Percentiles rank a stretch among this genome's conserved stretches.
These are phyloP conservation scores for Vipera latastei DNA, from an alignment of 2,797 vertebrate species.

Conservation along the genomic window DNA sequence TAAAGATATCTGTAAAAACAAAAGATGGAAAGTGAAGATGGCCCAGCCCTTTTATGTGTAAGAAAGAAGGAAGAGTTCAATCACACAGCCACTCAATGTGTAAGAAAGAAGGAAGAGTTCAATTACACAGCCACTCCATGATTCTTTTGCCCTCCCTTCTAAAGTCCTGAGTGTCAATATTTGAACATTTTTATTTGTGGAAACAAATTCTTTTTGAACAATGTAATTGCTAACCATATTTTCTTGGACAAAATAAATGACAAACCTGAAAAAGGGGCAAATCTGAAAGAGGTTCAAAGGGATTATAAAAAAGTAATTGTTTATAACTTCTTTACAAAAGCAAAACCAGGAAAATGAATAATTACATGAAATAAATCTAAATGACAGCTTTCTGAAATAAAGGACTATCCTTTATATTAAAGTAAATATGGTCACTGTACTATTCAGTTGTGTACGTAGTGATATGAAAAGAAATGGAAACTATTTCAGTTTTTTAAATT, in stretches of 20 bases:
- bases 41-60: not conserved
- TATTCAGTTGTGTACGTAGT: not conserved
- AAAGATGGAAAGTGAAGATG: not conserved
- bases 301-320: not conserved
- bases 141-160: not conserved
- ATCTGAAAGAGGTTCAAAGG: not conserved
- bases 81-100: not conserved
- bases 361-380: not conserved
- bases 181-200: not conserved
- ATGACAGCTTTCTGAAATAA: not conserved
- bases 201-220: not conserved
- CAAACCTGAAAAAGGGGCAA: not conserved
- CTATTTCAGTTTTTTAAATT: not conserved
- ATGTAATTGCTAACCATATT: not conserved
- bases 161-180: not conserved
- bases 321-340: not conserved
- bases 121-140: not conserved
- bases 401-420: not conserved
- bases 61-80: not conserved
- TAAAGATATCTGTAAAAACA: not conserved
- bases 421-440: not conserved
- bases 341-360: not conserved
- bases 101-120: not conserved
- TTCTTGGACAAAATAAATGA: not conserved
- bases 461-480: not conserved